These are phyloP conservation scores for Hecatera dysodea DNA, from an alignment of 2,888 invertebrate species.

Conservation along the genomic window DNA sequence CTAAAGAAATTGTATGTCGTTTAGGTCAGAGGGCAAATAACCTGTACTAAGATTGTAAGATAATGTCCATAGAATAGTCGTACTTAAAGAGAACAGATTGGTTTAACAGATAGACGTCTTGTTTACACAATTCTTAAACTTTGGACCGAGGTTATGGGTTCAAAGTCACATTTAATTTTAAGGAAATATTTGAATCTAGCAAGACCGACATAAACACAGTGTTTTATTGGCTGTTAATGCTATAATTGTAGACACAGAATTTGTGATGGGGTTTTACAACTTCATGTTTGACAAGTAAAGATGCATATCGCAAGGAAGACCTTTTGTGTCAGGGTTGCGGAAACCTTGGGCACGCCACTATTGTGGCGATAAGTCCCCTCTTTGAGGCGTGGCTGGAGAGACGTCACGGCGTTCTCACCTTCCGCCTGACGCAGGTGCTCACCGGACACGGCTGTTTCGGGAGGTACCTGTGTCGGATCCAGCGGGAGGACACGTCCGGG, in stretches of 20 bases:
- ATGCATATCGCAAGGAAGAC: neutral
- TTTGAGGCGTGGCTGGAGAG: too few species aligned
- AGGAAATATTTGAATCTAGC: conserved; percentile 7
- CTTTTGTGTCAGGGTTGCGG: neutral
- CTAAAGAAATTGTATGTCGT: too few species aligned
- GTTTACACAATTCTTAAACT: conserved; percentile 25
- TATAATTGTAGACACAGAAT: neutral
- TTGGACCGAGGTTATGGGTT: neutral
- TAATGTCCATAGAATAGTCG: neutral
- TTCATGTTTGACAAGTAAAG: neutral
- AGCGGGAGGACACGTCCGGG: too few species aligned
- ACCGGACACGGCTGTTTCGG: too few species aligned
- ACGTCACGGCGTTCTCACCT: too few species aligned
- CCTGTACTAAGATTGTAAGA: conserved; percentile 4
- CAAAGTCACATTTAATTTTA: neutral
- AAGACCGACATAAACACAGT: neutral
- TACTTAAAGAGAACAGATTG: neutral
- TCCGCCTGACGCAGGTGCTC: too few species aligned
- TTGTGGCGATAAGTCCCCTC: too few species aligned
- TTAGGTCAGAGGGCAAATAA: neutral
- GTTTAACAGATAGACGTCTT: neutral
- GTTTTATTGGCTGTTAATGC: neutral
- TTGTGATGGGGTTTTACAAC: neutral
- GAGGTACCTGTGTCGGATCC: too few species aligned
- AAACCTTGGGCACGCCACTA: too few species aligned